Evolutionary conservation across 2,888 invertebrate species (phyloP).

Genomic region (Megaustenia siamemsis): DNA sequence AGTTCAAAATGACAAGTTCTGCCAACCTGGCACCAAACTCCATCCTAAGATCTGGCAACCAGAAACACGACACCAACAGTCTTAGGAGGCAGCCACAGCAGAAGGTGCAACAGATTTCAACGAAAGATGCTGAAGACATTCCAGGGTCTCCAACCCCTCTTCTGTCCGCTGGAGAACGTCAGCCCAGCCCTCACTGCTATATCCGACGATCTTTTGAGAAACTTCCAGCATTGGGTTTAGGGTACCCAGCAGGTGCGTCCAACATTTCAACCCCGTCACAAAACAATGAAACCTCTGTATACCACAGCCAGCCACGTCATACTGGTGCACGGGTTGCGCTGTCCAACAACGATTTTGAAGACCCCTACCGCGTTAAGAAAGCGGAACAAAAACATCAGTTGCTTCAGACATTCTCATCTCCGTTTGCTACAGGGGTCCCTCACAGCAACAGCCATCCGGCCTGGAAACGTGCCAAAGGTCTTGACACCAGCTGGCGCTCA

Average conservation of each 20-base stretch:
- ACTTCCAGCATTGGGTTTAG: constrained; percentile 51
- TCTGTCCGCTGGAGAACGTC: not conserved
- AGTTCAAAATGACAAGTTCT: not conserved
- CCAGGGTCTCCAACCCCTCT: constrained; percentile 52
- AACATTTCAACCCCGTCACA: constrained; percentile 39
- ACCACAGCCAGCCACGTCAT: constrained; percentile 44
- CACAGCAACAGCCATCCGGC: constrained; percentile 49
- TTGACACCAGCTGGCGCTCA: constrained; percentile 56
- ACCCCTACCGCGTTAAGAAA: constrained; percentile 39
- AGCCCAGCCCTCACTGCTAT: constrained; percentile 44
- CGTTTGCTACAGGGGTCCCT: constrained; percentile 32
- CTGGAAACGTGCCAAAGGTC: constrained; percentile 54
- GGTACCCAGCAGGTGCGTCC: constrained; percentile 54
- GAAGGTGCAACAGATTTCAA: not conserved
- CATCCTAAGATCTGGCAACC: not conserved
- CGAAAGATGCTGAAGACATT: constrained; percentile 43
- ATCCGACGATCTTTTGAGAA: constrained; percentile 52
- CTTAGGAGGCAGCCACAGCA: not conserved
- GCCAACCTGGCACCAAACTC: not conserved
- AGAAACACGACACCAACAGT: constrained; percentile 20
- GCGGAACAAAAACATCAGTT: constrained; percentile 46
- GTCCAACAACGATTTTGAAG: constrained; percentile 39
- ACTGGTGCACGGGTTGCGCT: constrained; percentile 31
- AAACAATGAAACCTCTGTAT: not conserved
- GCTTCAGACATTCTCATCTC: constrained; percentile 52